phyloP scores from a whole-genome alignment of 2,113 vertebrate genomes.

The Chloropsis hardwickii region DNA sequence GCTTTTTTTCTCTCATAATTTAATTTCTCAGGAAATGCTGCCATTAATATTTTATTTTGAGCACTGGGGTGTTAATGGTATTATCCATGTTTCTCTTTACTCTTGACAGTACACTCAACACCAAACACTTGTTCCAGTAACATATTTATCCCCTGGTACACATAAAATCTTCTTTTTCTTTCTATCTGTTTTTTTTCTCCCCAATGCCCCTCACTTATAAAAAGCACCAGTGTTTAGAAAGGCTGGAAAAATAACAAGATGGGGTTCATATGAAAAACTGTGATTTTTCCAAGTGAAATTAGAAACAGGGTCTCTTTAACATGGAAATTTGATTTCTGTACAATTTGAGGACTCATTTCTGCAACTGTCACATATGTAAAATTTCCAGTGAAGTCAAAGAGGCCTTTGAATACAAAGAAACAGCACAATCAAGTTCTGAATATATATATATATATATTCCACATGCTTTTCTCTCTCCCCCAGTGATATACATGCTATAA shows the following conservation, averaged over 20 bases:
- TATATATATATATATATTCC: constrained; percentile 44
- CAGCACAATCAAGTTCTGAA: constrained; percentile 38
- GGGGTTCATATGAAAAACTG: not conserved
- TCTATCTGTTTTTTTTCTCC: not conserved
- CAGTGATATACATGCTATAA: not conserved
- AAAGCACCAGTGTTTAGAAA: constrained; percentile 16
- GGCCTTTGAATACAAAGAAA: constrained; percentile 46
- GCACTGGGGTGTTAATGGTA: not conserved
- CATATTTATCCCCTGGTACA: constrained; percentile 22
- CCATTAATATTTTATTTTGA: constrained; percentile 61
- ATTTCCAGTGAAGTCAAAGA: constrained; percentile 37
- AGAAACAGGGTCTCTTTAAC: constrained; percentile 32
- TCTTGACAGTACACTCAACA: not conserved
- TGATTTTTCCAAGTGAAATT: constrained; percentile 53
- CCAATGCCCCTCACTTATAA: not conserved
- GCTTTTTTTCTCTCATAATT: constrained; percentile 21
- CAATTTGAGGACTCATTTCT: constrained; percentile 42
- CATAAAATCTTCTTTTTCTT: not conserved
- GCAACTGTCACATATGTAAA: constrained; percentile 44
- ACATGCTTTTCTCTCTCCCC: constrained; percentile 14
- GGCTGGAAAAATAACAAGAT: not conserved
- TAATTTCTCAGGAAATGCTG: constrained; percentile 45
- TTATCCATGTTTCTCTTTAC: constrained; percentile 13
- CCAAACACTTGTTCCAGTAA: not conserved
- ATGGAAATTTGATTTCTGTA: constrained; percentile 44